These are phyloP conservation scores for Gymnobelideus leadbeateri DNA, from an alignment of 2,113 vertebrate species.

Conservation along the genomic window DNA sequence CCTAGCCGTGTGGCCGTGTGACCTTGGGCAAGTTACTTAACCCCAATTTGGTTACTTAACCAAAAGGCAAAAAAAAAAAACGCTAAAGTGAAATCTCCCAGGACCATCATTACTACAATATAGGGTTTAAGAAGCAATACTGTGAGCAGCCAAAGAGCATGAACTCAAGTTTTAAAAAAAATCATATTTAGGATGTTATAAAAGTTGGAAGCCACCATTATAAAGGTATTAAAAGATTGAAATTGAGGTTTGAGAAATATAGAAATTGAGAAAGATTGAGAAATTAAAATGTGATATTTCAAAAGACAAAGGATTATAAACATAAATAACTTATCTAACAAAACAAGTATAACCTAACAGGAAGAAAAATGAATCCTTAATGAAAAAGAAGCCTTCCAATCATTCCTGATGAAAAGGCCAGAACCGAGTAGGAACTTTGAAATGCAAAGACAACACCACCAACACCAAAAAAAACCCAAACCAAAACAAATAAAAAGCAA, in stretches of 20 bases:
- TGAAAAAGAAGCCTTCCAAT: too few relatives aligned
- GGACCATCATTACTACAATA: not conserved
- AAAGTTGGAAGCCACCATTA: not conserved
- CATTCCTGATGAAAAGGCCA: too few relatives aligned
- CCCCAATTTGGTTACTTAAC: too few relatives aligned
- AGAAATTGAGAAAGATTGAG: not conserved
- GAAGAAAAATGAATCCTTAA: too few relatives aligned
- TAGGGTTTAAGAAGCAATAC: not conserved
- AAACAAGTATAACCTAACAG: not conserved
- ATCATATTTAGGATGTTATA: not conserved
- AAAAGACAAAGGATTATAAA: not conserved
- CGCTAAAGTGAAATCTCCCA: not conserved
- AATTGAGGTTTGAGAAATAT: too few relatives aligned
- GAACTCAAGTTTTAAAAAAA: not conserved
- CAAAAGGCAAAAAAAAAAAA: too few relatives aligned
- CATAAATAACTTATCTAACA: not conserved
- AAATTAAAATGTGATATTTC: not conserved
- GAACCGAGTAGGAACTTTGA: too few relatives aligned
- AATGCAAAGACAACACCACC: too few relatives aligned
- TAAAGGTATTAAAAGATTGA: not conserved
- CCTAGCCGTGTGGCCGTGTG: too few relatives aligned
- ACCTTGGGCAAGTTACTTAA: too few relatives aligned
- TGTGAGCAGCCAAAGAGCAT: not conserved
- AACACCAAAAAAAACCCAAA: too few relatives aligned
- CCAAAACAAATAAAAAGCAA: too few relatives aligned